phyloP scores from a whole-genome alignment of 92 coral and sea anemone genomes.

The Heteractis magnifica region DNA sequence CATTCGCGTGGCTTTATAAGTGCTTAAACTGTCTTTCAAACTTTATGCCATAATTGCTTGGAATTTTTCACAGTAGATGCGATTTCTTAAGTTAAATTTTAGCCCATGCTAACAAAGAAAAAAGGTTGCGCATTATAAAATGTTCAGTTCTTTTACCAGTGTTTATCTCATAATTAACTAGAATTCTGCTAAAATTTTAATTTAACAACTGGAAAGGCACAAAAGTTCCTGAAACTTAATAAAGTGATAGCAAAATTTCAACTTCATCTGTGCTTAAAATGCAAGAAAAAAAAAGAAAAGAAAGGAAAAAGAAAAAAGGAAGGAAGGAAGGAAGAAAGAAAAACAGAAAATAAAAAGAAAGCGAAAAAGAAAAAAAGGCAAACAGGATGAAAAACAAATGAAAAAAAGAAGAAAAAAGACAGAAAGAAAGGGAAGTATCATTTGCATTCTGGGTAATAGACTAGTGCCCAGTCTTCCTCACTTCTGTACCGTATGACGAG shows the following conservation, averaged over 20 bases:
- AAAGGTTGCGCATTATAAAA: no score
- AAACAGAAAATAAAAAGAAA: not conserved
- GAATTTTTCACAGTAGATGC: not conserved
- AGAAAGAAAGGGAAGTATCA: not conserved
- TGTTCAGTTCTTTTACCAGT: no score
- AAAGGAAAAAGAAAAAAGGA: no score
- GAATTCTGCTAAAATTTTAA: no score
- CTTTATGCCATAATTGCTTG: conserved; percentile 5
- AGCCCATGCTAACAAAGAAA: not conserved
- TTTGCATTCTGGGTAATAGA: conserved; percentile 22
- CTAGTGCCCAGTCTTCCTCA: conserved; percentile 10
- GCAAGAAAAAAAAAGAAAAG: no score
- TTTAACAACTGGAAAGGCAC: not conserved
- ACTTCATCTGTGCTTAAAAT: no score
- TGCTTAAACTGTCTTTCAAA: conserved; percentile 14
- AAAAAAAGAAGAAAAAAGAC: not conserved
- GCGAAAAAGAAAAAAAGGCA: not conserved
- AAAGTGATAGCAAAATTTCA: no score
- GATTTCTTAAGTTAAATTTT: no score
- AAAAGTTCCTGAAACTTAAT: not conserved
- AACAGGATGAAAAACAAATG: not conserved
- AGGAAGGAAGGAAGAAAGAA: no score
- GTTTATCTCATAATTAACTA: no score
- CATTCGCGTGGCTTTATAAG: not conserved
- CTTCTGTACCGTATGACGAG: conserved; percentile 9